A percentile compares a stretch with the other conserved stretches of the same genome.
These are phyloP conservation scores for Lepus townsendii DNA, from an alignment of 2,797 vertebrate species.

Conservation along the genomic window DNA sequence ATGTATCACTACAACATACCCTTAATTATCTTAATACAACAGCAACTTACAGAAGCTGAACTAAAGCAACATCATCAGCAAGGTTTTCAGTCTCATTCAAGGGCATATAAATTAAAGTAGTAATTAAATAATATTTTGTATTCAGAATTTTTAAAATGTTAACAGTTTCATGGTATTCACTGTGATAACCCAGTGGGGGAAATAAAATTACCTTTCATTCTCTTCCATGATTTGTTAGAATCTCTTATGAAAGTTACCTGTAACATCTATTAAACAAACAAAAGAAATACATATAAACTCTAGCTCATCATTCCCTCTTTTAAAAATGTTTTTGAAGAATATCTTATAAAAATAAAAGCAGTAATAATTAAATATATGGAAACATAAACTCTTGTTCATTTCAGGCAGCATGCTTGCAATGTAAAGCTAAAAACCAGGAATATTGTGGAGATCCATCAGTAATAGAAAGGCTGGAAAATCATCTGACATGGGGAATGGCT, in stretches of 20 bases:
- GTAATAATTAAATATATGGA: neutral
- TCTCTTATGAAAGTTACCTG: neutral
- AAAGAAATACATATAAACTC: neutral
- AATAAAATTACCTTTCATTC: neutral
- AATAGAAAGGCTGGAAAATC: neutral
- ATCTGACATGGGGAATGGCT: neutral
- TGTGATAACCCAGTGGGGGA: neutral
- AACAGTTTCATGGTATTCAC: neutral
- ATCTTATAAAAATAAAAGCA: neutral
- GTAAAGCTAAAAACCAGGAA: neutral
- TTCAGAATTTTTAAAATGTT: neutral
- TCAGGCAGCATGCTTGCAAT: neutral
- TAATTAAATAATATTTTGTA: neutral
- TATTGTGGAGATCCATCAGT: neutral
- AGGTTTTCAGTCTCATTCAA: neutral
- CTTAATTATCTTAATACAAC: neutral
- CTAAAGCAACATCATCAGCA: neutral
- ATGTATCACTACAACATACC: neutral
- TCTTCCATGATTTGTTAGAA: neutral
- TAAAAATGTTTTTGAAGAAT: neutral
- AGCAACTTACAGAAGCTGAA: neutral
- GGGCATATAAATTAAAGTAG: neutral
- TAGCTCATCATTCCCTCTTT: neutral
- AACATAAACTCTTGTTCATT: neutral
- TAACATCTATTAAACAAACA: neutral